Base-by-base conservation (phyloP, 2,888 invertebrate genomes). In the Corythucha ciliata region DNA sequence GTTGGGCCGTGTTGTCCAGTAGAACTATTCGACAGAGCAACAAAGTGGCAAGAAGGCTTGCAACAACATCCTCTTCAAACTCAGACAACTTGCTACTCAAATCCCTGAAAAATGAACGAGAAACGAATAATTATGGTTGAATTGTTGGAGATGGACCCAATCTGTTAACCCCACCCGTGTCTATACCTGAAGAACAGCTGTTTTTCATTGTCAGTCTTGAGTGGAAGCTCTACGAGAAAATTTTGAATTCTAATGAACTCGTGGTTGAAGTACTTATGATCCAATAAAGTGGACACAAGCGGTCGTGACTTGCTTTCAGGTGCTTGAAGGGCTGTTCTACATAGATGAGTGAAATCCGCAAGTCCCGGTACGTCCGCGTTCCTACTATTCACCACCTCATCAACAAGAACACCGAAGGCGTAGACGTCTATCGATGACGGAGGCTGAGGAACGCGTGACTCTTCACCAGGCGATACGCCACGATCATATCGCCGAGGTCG, bases 21-120 rank as follows among this genome's bases (percentile, higher is more conserved):
- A 93, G 72, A 29, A 92, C 89, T 71, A 91, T 79, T 61, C 92
- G 76, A 0, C 89, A 88, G 10, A 93, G 71, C 46, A 92, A 68
- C 42, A 84, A 73, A 45, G 80, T 78, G 48, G 84, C 80, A 44
- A 93, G 71, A 67, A 89, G 84, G 54, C 80, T 80, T 0, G 88
- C 92, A 12, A 92, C 82, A 47, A 87, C 76, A 60, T 78, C 77
- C 68, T 89, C 87, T 57, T 87, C 81, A 65, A 88, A 84, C 59
- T 71, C 71, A 65, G 76, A 75, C 52, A 92, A 70, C 60, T 78
- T 79, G 48, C 76, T 74, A 45, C 81, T 72, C 60, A 90, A 73
- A 58, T 72, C 75, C 29, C 75, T 75, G 64, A n/a, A 64, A 36
- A 36, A 14, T 2, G 8, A 25, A 10, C 20, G 12, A 3, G 14